phyloP scores from a whole-genome alignment of 1,140 invertebrate genomes.

The Trissolcus basalis region DNA sequence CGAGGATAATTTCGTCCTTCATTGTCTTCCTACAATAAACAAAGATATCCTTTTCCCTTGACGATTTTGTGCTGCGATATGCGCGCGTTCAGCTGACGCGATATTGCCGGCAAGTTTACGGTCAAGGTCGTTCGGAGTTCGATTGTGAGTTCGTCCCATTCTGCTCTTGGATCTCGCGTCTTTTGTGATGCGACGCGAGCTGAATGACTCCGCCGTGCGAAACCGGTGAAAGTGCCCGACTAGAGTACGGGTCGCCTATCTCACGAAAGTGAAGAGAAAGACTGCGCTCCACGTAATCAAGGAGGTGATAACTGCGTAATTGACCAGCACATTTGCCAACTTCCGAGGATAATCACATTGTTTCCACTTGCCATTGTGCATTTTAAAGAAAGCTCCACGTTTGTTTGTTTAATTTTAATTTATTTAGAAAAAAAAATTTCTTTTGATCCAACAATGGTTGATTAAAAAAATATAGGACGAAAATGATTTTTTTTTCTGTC shows the following conservation, averaged over 20 bases:
- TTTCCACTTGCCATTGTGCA: neutral
- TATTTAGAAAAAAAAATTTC: no score
- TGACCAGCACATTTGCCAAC: constrained; percentile 26
- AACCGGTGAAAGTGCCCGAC: constrained; percentile 66
- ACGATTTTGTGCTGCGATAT: constrained; percentile 15
- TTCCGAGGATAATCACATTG: constrained; percentile 4
- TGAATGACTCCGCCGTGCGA: constrained; percentile 56
- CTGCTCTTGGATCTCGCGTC: constrained; percentile 34
- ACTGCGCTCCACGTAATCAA: constrained; percentile 37
- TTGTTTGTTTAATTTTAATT: no score
- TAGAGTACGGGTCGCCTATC: no score
- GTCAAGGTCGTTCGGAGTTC: constrained; percentile 51
- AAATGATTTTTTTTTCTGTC: no score
- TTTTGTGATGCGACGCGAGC: constrained; percentile 28
- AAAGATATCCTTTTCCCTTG: constrained; percentile 12
- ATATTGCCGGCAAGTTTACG: constrained; percentile 50
- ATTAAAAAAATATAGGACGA: no score
- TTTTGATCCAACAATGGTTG: no score
- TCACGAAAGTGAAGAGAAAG: constrained; percentile 66
- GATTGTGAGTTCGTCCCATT: constrained; percentile 30
- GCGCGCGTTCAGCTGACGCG: constrained; percentile 17
- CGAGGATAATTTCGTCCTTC: neutral
- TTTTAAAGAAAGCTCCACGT: no score
- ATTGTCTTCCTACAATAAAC: neutral
- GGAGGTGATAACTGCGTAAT: constrained; percentile 46